These are phyloP conservation scores for Rhyzopertha dominica DNA, from an alignment of 1,140 invertebrate species.

Conservation along the genomic window DNA sequence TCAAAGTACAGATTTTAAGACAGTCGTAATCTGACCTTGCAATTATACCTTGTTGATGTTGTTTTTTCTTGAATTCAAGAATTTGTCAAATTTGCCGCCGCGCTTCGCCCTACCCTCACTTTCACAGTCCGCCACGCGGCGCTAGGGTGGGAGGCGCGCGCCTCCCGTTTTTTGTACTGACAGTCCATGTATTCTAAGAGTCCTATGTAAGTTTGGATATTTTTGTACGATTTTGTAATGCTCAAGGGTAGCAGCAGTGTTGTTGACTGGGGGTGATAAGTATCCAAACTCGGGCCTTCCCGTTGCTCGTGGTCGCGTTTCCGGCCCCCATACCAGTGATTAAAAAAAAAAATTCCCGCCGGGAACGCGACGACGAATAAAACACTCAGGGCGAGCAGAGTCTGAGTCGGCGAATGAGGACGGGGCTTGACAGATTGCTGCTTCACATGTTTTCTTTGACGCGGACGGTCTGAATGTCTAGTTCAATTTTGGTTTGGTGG, in stretches of 20 bases:
- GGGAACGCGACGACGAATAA: conserved; percentile 4
- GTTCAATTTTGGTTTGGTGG: neutral
- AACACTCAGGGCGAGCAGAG: neutral
- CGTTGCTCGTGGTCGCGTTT: conserved; percentile 4
- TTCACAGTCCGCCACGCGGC: neutral
- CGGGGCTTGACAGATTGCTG: neutral
- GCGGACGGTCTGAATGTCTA: neutral
- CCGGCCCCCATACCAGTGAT: neutral
- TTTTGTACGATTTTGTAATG: conserved; percentile 38
- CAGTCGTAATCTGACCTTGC: too few relatives aligned
- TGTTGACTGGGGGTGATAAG: neutral
- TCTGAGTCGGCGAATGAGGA: conserved; percentile 1
- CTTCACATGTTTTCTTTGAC: neutral
- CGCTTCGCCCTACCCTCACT: neutral
- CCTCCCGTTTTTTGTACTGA: conserved; percentile 28
- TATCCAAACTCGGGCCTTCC: neutral
- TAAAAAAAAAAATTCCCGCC: too few relatives aligned
- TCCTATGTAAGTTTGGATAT: conserved; percentile 39
- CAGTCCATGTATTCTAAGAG: conserved; percentile 38
- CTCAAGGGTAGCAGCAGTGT: conserved; percentile 25
- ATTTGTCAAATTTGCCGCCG: neutral
- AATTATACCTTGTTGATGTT: neutral
- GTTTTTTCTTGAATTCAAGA: neutral
- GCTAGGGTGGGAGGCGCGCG: conserved; percentile 4
- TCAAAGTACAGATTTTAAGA: too few relatives aligned